Percentiles rank a stretch among this genome's conserved stretches.
These are phyloP conservation scores for Tetrapedia diversipes DNA, from an alignment of 2,888 invertebrate genomes.

Conservation along the genomic window DNA sequence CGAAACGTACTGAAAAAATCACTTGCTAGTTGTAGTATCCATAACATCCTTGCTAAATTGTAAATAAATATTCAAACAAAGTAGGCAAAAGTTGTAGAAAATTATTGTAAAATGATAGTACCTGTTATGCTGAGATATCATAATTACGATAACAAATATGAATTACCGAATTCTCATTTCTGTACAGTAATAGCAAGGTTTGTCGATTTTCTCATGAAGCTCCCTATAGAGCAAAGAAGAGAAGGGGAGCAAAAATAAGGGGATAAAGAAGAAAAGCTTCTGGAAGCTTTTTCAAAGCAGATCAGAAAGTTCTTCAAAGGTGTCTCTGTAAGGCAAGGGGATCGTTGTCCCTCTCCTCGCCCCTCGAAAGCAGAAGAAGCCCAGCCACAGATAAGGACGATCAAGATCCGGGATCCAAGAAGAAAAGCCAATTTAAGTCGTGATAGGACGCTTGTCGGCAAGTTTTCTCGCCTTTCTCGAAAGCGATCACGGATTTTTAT, in stretches of 20 bases:
- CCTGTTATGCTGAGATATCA: too few species aligned
- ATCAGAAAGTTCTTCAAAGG: slow-evolving; percentile 35
- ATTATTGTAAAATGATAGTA: too few species aligned
- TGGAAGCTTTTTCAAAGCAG: slow-evolving; percentile 20
- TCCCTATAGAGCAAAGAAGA: too few species aligned
- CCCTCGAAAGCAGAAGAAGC: slow-evolving; percentile 22
- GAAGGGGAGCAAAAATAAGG: neutral
- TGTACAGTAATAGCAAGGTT: too few species aligned
- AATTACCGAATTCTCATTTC: too few species aligned
- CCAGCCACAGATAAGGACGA: slow-evolving; percentile 30
- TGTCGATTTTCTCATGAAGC: too few species aligned
- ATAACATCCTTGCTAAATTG: too few species aligned
- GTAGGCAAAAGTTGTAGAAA: too few species aligned
- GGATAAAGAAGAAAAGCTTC: neutral
- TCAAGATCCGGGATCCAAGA: slow-evolving; percentile 30
- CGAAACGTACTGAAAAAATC: too few species aligned
- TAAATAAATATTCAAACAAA: too few species aligned
- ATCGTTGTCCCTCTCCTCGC: neutral
- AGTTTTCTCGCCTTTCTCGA: slow-evolving; percentile 46
- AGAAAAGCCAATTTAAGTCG: slow-evolving; percentile 62
- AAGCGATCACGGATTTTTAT: slow-evolving; percentile 32
- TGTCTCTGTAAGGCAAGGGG: slow-evolving; percentile 30
- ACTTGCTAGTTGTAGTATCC: too few species aligned
- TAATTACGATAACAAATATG: too few species aligned
- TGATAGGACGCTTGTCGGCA: slow-evolving; percentile 51